Evolutionary conservation across 2,797 vertebrate species (phyloP).

Genomic region (Muscicapa striata): DNA sequence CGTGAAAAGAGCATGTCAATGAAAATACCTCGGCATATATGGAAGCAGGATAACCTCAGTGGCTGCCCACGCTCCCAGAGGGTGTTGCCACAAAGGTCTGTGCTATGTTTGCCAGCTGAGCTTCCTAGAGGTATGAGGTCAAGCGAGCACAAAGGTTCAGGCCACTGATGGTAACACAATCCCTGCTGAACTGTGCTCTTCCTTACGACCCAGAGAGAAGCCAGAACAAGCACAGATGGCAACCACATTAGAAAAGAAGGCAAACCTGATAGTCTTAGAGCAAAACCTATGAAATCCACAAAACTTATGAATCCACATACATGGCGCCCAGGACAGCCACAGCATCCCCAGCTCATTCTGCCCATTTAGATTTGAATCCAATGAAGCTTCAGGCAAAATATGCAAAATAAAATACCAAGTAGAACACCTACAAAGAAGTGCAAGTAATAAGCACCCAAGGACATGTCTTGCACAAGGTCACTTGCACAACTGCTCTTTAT

Average conservation of each 20-base stretch:
- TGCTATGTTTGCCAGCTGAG: not conserved
- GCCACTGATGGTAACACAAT: not conserved
- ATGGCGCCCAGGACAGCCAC: not conserved
- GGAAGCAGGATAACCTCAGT: slow-evolving; percentile 9
- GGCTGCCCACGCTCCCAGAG: not conserved
- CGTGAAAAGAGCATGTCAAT: slow-evolving; percentile 24
- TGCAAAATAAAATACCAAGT: not conserved
- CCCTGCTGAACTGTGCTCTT: not conserved
- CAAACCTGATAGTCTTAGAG: not conserved
- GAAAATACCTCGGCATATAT: slow-evolving; percentile 21
- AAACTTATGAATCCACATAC: not conserved
- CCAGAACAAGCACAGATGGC: not conserved
- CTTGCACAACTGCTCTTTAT: not conserved
- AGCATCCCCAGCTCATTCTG: not conserved
- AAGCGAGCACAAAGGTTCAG: slow-evolving; percentile 1
- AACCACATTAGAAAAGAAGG: not conserved
- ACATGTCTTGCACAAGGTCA: not conserved
- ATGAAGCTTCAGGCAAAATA: not conserved
- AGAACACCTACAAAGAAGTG: not conserved
- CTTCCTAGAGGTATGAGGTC: slow-evolving; percentile 43
- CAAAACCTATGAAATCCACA: not conserved
- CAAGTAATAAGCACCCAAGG: not conserved
- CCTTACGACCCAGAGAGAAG: not conserved
- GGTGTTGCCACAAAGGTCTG: not conserved
- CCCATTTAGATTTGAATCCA: not conserved